phyloP scores from a whole-genome alignment of 2,113 vertebrate genomes.

The Pyxicephalus adspersus region DNA sequence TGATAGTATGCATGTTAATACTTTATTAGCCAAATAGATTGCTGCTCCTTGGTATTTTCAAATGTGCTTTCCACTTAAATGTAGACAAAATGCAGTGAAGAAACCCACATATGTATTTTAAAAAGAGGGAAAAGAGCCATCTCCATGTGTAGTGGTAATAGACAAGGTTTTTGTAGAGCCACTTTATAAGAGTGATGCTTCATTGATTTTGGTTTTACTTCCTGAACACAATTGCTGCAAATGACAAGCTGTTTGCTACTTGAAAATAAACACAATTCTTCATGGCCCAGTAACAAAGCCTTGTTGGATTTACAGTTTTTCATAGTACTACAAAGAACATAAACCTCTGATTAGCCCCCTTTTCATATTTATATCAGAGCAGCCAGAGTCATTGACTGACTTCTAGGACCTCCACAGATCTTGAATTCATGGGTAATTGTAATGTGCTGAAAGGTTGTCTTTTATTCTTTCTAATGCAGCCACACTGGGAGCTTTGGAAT shows the following conservation, averaged over 20 bases:
- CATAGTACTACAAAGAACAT: constrained; percentile 1
- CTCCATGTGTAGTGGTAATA: neutral
- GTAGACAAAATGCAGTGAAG: neutral
- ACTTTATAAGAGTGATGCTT: constrained; percentile 3
- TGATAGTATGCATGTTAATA: too few relatives aligned
- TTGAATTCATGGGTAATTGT: neutral
- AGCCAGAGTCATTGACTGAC: neutral
- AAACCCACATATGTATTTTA: neutral
- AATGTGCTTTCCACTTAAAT: too few relatives aligned
- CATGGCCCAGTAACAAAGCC: neutral
- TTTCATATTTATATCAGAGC: neutral
- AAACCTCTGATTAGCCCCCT: neutral
- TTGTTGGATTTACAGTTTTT: constrained; percentile 19
- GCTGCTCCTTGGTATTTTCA: neutral
- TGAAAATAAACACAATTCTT: too few relatives aligned
- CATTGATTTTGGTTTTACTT: constrained; percentile 34
- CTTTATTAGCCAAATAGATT: too few relatives aligned
- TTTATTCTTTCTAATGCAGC: constrained; percentile 70
- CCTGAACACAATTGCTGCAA: constrained; percentile 16
- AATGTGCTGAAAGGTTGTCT: neutral
- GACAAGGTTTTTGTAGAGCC: constrained; percentile 16
- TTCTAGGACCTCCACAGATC: neutral
- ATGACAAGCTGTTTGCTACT: constrained; percentile 48
- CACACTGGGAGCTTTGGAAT: constrained; percentile 91
- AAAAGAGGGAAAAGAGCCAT: neutral